Conservation (phyloP, 2,888 invertebrate genomes). For the Yponomeuta plumbellus region DNA sequence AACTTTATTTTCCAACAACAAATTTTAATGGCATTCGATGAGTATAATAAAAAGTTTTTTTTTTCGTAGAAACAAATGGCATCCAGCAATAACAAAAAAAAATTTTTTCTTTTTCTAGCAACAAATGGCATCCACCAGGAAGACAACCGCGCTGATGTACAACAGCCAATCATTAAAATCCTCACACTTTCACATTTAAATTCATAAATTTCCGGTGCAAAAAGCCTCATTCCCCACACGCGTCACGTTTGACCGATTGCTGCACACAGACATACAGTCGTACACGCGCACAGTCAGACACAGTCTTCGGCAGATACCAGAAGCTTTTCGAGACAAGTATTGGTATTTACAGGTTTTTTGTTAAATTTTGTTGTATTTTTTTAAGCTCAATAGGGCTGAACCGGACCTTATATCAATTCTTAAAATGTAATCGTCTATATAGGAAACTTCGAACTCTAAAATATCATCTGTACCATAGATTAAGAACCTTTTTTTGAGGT, state of each 20-base stretch:
- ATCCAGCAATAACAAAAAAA: neutral
- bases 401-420: no score
- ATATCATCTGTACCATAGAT: no score
- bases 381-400: no score
- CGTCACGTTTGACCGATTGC: conserved; percentile 66
- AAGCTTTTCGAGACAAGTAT: neutral
- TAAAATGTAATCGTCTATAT: no score
- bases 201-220: conserved; percentile 75
- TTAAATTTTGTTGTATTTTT: no score
- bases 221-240: conserved; percentile 51
- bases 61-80: no score
- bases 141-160: conserved; percentile 44
- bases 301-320: conserved; percentile 32
- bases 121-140: conserved; percentile 34
- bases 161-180: conserved; percentile 69
- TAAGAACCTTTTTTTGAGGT: no score
- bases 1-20: no score
- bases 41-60: no score
- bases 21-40: no score
- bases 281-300: conserved; percentile 43
- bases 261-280: neutral
- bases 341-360: no score
- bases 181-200: conserved; percentile 75
- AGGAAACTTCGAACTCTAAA: no score
- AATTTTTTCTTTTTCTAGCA: neutral